Percentiles rank a stretch among this genome's conserved stretches.
Evolutionary conservation across 2,113 vertebrate genomes (phyloP).

Genomic region (Tetrax tetrax): DNA sequence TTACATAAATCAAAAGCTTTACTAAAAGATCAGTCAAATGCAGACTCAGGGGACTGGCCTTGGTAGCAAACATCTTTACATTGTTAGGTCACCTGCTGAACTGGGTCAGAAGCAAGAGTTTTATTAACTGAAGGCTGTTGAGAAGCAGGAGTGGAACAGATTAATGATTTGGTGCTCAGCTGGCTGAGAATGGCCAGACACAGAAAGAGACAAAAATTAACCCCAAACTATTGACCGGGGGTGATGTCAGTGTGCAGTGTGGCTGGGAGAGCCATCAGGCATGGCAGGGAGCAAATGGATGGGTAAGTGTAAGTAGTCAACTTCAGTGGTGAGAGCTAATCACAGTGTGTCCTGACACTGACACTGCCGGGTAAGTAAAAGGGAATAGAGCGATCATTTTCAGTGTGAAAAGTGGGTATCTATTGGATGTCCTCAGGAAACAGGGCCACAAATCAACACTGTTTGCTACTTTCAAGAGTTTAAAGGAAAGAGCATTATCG

Average conservation of each 20-base stretch:
- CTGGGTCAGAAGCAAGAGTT: not conserved
- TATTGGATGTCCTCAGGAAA: not conserved
- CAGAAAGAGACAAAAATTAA: not conserved
- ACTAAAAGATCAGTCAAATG: not conserved
- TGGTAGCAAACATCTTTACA: not conserved
- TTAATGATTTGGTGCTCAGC: conserved; percentile 11
- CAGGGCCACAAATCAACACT: not conserved
- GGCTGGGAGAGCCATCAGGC: not conserved
- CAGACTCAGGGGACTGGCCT: not conserved
- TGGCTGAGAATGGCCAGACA: not conserved
- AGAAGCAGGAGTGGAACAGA: conserved; percentile 36
- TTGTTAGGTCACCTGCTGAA: not conserved
- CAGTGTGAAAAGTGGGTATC: not conserved
- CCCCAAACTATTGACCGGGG: not conserved
- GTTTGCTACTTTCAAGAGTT: not conserved
- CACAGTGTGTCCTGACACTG: not conserved
- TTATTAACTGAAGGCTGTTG: conserved; percentile 16
- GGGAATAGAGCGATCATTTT: not conserved
- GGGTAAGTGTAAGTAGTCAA: not conserved
- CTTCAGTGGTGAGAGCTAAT: not conserved
- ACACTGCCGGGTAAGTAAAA: not conserved
- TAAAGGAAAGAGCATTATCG: not conserved
- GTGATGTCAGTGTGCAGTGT: not conserved
- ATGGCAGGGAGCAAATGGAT: not conserved
- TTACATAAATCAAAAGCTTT: not conserved